A percentile compares a stretch with the other conserved stretches of the same genome.
Conservation (phyloP, 2,888 invertebrate species). For the Argyresthia goedartella region DNA sequence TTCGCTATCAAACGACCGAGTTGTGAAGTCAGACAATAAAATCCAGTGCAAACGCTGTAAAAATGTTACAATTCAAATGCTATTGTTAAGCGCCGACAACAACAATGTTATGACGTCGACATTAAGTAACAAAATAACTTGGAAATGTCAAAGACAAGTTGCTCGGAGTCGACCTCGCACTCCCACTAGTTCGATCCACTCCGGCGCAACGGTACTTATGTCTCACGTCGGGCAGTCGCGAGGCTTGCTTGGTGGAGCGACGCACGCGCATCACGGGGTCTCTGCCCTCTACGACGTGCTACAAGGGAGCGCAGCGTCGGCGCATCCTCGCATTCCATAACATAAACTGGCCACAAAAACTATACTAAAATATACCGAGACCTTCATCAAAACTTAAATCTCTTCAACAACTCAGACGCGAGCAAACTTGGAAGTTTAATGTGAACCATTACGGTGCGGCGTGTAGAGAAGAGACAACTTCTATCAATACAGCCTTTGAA, state of each 20-base stretch:
- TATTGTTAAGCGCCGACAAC: conserved; percentile 13
- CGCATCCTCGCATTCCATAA: conserved; percentile 1
- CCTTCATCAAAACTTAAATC: neutral
- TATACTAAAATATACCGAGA: neutral
- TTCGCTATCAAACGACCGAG: conserved; percentile 1
- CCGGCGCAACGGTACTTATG: conserved; percentile 1
- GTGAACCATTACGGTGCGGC: conserved; percentile 26
- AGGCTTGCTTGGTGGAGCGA: neutral
- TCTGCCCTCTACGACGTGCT: neutral
- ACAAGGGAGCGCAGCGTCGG: neutral
- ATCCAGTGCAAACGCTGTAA: neutral
- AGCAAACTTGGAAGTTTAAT: conserved; percentile 19
- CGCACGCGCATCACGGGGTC: conserved; percentile 3
- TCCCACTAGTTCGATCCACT: neutral
- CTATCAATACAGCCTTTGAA: conserved; percentile 31
- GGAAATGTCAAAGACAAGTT: conserved; percentile 51
- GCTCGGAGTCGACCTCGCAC: neutral
- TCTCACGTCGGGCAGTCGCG: too few species aligned
- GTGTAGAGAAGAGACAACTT: conserved; percentile 24
- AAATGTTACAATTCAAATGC: neutral
- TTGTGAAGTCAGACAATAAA: too few species aligned
- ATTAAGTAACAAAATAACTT: conserved; percentile 51
- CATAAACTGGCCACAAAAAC: neutral
- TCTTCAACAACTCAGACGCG: neutral
- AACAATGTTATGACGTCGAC: conserved; percentile 42